phyloP scores from a whole-genome alignment of 2,888 invertebrate species.

The Parelbella ahira region DNA sequence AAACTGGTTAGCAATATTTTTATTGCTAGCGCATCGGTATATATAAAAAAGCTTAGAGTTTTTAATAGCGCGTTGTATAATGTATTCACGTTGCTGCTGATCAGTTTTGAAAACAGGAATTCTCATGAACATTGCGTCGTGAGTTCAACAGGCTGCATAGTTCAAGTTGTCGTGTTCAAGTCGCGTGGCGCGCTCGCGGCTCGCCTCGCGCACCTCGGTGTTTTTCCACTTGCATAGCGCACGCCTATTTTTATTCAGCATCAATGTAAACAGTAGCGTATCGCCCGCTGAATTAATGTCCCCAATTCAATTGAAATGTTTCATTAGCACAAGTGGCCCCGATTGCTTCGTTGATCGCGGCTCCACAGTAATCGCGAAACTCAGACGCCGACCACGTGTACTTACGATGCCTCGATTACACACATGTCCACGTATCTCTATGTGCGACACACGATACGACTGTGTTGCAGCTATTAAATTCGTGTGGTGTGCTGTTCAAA shows the following conservation, averaged over 20 bases:
- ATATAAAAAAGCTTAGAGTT: constrained; percentile 1
- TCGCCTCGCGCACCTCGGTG: constrained; percentile 13
- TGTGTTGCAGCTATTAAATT: too few relatives aligned
- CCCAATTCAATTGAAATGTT: constrained; percentile 80
- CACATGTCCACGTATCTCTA: too few relatives aligned
- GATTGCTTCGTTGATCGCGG: constrained; percentile 76
- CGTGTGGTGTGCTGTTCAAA: too few relatives aligned
- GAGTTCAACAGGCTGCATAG: constrained; percentile 18
- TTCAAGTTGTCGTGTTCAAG: constrained; percentile 21
- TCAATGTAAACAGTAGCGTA: constrained; percentile 60
- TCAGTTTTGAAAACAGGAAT: constrained; percentile 15
- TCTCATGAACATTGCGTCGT: constrained; percentile 14
- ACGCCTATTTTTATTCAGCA: constrained; percentile 43
- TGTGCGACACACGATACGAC: too few relatives aligned
- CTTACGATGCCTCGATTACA: neutral
- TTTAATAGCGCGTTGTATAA: too few relatives aligned
- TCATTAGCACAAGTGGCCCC: constrained; percentile 80
- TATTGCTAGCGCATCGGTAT: too few relatives aligned
- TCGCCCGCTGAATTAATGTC: constrained; percentile 70
- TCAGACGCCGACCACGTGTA: constrained; percentile 41
- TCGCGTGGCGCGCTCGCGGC: neutral
- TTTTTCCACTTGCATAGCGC: constrained; percentile 32
- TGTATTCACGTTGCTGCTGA: constrained; percentile 7
- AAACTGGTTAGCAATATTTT: too few relatives aligned
- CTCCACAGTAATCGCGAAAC: constrained; percentile 54